Evolutionary conservation across 2,797 vertebrate genomes (phyloP).

Genomic region (Gymnoscopelus braueri): DNA sequence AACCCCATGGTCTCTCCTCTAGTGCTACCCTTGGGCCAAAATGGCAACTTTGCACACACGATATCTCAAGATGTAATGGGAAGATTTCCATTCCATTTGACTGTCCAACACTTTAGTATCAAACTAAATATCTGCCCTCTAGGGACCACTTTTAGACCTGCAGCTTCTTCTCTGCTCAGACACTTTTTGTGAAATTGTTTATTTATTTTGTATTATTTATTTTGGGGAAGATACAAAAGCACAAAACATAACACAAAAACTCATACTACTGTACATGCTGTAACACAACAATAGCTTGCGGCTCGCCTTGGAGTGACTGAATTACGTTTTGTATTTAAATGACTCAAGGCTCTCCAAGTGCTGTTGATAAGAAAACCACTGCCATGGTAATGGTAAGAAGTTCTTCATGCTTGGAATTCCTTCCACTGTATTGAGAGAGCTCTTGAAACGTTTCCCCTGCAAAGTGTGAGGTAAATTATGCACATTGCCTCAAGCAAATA

Average conservation of each 20-base stretch:
- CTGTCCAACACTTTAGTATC: no score
- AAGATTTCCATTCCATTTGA: no score
- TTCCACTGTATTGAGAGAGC: constrained; percentile 17
- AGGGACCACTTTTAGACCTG: neutral
- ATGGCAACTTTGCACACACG: no score
- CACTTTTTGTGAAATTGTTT: constrained; percentile 1
- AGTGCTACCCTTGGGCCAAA: no score
- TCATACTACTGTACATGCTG: neutral
- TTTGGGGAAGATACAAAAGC: neutral
- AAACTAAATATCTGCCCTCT: no score
- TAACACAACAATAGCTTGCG: neutral
- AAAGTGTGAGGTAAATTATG: constrained; percentile 60
- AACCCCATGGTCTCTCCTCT: no score
- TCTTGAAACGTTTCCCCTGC: constrained; percentile 53
- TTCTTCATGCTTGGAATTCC: constrained; percentile 44
- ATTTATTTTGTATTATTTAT: no score
- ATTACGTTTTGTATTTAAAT: constrained; percentile 7
- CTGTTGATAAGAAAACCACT: constrained; percentile 25
- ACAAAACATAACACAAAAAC: neutral
- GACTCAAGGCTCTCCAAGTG: constrained; percentile 18
- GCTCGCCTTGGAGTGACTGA: constrained; percentile 14
- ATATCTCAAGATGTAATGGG: no score
- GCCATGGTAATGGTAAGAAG: constrained; percentile 29
- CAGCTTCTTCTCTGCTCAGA: neutral
- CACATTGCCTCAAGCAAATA: constrained; percentile 61